Conservation (phyloP, 2,113 vertebrate genomes). For the Pterophyllum scalare region DNA sequence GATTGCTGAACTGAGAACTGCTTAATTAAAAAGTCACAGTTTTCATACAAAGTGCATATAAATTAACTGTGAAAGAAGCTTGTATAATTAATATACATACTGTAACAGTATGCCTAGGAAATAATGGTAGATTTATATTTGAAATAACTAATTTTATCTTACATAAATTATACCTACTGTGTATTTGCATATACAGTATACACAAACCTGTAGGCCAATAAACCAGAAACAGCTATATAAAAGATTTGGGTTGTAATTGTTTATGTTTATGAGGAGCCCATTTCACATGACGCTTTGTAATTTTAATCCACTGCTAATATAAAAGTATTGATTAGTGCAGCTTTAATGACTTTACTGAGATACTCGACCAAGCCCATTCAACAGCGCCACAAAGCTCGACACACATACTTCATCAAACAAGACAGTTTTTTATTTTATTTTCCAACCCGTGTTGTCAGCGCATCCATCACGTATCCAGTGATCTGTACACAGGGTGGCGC, state of each 20-base stretch:
- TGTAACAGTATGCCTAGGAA: too few relatives aligned
- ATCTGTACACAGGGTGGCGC: too few relatives aligned
- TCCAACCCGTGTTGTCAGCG: conserved; percentile 3
- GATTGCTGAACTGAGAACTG: neutral
- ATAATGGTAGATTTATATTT: too few relatives aligned
- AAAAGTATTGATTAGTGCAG: conserved; percentile 18
- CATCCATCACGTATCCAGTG: conserved; percentile 22
- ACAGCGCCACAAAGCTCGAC: neutral
- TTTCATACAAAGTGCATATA: too few relatives aligned
- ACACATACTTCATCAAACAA: conserved; percentile 33
- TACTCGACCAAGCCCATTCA: neutral
- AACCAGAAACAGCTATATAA: too few relatives aligned
- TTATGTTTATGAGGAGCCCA: neutral
- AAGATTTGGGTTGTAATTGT: neutral
- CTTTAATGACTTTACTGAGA: neutral
- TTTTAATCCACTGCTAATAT: conserved; percentile 12
- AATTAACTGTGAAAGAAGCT: too few relatives aligned
- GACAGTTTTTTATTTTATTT: conserved; percentile 12
- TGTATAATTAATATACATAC: too few relatives aligned
- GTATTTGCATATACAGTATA: neutral
- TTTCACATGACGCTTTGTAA: neutral
- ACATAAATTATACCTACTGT: neutral
- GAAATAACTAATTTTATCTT: too few relatives aligned
- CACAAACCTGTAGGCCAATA: neutral
- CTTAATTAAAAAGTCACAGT: neutral